phyloP scores from a whole-genome alignment of 2,113 vertebrate species.

The Paramormyrops kingsleyae region DNA sequence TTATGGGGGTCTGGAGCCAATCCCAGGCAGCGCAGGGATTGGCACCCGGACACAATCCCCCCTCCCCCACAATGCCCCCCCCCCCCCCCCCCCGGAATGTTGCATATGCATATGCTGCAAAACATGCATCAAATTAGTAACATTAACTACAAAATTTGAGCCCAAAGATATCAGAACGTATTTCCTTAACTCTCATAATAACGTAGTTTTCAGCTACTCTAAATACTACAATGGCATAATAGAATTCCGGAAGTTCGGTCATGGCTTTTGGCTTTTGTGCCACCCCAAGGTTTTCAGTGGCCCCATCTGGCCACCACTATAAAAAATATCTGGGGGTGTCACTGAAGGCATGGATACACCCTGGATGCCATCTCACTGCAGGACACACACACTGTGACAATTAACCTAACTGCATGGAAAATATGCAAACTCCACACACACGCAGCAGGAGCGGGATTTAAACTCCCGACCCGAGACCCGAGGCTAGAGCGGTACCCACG shows the following conservation, averaged over 20 bases:
- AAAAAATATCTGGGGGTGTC: background rate
- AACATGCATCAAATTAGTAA: background rate
- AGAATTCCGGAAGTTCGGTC: background rate
- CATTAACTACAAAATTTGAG: background rate
- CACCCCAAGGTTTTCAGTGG: background rate
- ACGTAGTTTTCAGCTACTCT: background rate
- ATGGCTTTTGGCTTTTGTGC: background rate
- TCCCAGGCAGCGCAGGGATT: background rate
- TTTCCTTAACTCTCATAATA: background rate
- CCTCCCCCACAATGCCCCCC: too few species aligned
- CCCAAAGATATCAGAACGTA: background rate
- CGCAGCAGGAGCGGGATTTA: background rate
- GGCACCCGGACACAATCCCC: background rate
- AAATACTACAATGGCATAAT: background rate
- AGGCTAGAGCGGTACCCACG: background rate
- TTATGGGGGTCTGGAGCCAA: background rate
- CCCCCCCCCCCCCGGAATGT: background rate
- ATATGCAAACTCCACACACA: background rate
- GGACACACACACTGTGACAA: background rate
- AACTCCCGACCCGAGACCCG: background rate
- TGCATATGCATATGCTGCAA: background rate
- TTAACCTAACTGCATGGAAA: background rate
- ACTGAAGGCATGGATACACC: background rate
- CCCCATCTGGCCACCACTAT: background rate
- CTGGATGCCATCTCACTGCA: background rate